Evolutionary conservation across 2,888 invertebrate species (phyloP).

Genomic region (Hyles lineata): DNA sequence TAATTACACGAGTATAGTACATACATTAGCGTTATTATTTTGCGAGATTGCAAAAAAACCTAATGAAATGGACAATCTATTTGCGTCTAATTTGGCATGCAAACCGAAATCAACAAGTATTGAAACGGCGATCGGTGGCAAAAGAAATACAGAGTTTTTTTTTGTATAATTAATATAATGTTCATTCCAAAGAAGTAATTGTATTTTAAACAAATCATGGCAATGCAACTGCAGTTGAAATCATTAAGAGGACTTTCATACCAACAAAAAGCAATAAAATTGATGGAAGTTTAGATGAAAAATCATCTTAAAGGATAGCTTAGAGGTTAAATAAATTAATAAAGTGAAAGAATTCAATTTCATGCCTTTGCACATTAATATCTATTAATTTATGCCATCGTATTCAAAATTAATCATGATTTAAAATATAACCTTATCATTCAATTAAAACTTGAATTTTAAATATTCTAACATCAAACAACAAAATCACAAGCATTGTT

Average conservation of each 20-base stretch:
- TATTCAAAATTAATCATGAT: too few species aligned
- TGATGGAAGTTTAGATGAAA: too few species aligned
- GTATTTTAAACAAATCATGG: background rate
- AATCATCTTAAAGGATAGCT: too few species aligned
- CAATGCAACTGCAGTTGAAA: background rate
- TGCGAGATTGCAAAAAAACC: conserved; percentile 21
- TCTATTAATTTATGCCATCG: too few species aligned
- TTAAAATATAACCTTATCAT: background rate
- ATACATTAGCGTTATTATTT: conserved; percentile 20
- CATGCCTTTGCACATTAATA: too few species aligned
- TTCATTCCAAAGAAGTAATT: background rate
- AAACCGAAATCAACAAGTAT: conserved; percentile 1
- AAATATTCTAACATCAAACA: background rate
- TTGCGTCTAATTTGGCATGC: conserved; percentile 28
- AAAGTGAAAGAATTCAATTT: too few species aligned
- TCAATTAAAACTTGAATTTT: background rate
- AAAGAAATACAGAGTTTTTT: conserved; percentile 3
- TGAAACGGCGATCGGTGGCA: background rate
- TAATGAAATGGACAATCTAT: conserved; percentile 31
- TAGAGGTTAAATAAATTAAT: too few species aligned
- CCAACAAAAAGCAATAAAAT: too few species aligned
- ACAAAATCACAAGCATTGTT: background rate
- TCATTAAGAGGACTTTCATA: background rate
- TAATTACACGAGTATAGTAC: conserved; percentile 17
- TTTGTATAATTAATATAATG: background rate